Evolutionary conservation across 2,888 invertebrate genomes (phyloP), one percentile per base, ranked within the genome.

Genomic region (Cephus rjabovi): DNA sequence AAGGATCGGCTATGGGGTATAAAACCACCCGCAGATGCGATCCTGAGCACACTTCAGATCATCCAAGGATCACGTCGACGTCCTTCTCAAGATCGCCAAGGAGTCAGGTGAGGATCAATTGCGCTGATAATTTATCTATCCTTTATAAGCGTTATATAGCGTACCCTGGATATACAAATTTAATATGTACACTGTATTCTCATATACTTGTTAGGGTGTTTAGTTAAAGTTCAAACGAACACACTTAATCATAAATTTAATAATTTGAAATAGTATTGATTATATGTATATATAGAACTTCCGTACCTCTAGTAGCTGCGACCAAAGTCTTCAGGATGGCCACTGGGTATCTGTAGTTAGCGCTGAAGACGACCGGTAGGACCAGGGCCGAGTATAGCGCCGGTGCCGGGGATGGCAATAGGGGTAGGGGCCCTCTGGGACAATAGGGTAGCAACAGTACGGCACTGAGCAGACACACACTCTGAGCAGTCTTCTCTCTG

Each of bases 401-500:
- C 69, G 93, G 92, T 73, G 92, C 93, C 11, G 93, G 88, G 69
- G 95, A 95, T 74, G 95, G 93, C 80, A 95, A 90, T 73, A 95
- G 88, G 1, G 95, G 95, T 35, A 93, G 92, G 3, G 94, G 94
- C 15, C 93, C 93, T 82, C 93, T 90, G 23, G 93, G 93, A 91
- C 95, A 95, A 79, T 93, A 93, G 1, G 95, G 95, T 77, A 95
- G 91, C 79, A 95, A 90, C 40, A 95, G 93, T n/a, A 95, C 93
- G 81, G 95, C 92, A 0, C 95, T 95, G 71, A 95, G 90, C 70
- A 95, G 92, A 92, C 95, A 95, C 78, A 95, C 95, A 83, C 94
- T 95, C 90, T 95, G 95, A 11, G 95, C 95, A 79, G 95, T 95
- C 92, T 94, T 95, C 86, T 95, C 95, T 85, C 95, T 94, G 56